These are phyloP conservation scores for Drosophila teissieri DNA, from an alignment of 1,140 invertebrate genomes.

Conservation along the genomic window DNA sequence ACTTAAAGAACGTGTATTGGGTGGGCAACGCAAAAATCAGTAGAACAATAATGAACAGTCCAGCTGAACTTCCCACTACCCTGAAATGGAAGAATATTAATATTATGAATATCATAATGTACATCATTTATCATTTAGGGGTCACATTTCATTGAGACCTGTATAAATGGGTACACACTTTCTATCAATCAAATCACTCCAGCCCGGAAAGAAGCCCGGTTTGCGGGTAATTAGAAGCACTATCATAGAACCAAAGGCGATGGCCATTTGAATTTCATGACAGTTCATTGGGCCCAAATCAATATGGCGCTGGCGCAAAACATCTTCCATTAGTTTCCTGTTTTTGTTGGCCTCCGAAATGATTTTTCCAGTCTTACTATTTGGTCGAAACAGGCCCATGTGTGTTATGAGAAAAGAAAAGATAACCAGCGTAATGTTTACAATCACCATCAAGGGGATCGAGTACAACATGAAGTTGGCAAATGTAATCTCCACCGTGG, in stretches of 20 bases:
- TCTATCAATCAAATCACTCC: conserved; percentile 36
- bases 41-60: conserved; percentile 90
- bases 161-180: conserved; percentile 26
- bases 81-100: conserved; percentile 73
- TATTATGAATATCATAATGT: neutral
- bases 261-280: conserved; percentile 91
- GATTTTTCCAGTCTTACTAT: conserved; percentile 85
- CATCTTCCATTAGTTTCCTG: conserved; percentile 86
- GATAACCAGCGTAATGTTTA: conserved; percentile 88
- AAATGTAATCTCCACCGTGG: conserved; percentile 88
- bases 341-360: conserved; percentile 86
- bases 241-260: conserved; percentile 91
- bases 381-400: conserved; percentile 89
- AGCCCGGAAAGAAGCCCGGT: conserved; percentile 86
- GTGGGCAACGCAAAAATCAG: conserved; percentile 92
- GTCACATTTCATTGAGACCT: no score
- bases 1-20: conserved; percentile 84
- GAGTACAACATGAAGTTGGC: conserved; percentile 89
- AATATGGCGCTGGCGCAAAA: conserved; percentile 88
- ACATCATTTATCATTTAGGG: no score
- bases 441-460: conserved; percentile 85
- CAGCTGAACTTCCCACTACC: conserved; percentile 90
- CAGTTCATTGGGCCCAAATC: conserved; percentile 91
- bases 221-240: conserved; percentile 93
- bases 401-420: conserved; percentile 89